Evolutionary conservation across 2,113 vertebrate genomes (phyloP).

Genomic region (Emydocephalus ijimae): DNA sequence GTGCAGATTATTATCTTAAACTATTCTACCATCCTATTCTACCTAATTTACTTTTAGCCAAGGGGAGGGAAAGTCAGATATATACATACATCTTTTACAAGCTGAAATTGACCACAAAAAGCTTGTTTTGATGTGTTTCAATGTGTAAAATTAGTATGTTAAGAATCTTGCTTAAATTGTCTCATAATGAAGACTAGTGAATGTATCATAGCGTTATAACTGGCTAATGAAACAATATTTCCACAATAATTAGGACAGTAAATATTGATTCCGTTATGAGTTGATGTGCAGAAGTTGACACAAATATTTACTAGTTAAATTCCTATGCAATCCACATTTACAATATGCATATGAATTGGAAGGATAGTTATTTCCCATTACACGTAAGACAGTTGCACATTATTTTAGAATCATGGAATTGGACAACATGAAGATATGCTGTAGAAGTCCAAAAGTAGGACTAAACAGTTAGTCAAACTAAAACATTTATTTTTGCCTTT

Average conservation of each 20-base stretch:
- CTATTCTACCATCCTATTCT: neutral
- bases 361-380: neutral
- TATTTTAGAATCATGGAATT: neutral
- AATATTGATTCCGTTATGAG: neutral
- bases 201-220: neutral
- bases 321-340: neutral
- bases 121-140: neutral
- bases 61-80: neutral
- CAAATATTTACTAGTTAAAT: neutral
- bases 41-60: neutral
- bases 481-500: neutral
- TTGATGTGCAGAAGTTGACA: neutral
- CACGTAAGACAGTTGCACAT: neutral
- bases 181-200: neutral
- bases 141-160: neutral
- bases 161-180: neutral
- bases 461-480: neutral
- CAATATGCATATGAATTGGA: neutral
- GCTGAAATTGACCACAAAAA: neutral
- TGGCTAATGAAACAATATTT: neutral
- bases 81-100: neutral
- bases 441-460: neutral
- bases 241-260: neutral
- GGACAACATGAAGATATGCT: neutral
- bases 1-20: neutral